Evolutionary conservation across 92 coral and sea anemone genomes (phyloP), one percentile per base, ranked within the genome.

Genomic region (Epizoanthus scotinus): DNA sequence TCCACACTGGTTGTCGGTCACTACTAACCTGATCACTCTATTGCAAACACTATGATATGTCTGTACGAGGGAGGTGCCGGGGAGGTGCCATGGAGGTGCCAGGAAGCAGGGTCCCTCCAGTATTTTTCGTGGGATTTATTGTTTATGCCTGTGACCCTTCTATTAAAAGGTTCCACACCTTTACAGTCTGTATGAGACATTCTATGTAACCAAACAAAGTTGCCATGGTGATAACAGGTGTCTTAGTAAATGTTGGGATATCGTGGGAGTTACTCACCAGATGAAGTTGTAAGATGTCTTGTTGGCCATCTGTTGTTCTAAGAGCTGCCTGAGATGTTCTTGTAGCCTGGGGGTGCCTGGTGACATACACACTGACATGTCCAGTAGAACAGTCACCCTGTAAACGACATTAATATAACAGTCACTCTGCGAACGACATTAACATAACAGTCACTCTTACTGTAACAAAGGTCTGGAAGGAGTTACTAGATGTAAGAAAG

Each of bases 251-350:
- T n/a, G 64, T 24, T 13, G 21, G 58, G 49, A 61, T 14, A 2
- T 21, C 14, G 0, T n/a, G 58, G 29, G 40, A 34, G n/a, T 19
- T 9, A 53, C 86, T 78, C 79, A 95, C 99, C 99, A 95, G 77
- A 95, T 93, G 54, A 95, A 63, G 79, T 95, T 95, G 83, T 95
- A 95, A 19, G 93, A 86, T 3, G 98, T 91, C 90, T 95, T 95
- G 86, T 95, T 95, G 52, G 99, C 95, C 99, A 95, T 95, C 81
- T 95, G 99, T 58, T 95, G 99, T 72, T 95, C 99, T 20, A 95
- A 83, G 54, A 95, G 82, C 28, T 87, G 87, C 52, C 93, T 81
- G 54, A 95, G 87, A 78, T 93, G 92, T 73, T 95, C 91, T 47
- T 91, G 89, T 18, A 95, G 88, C 6, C 90, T 64, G 61, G 83